Base-by-base conservation (phyloP, 1,140 invertebrate species). In the Penaeus vannamei region DNA sequence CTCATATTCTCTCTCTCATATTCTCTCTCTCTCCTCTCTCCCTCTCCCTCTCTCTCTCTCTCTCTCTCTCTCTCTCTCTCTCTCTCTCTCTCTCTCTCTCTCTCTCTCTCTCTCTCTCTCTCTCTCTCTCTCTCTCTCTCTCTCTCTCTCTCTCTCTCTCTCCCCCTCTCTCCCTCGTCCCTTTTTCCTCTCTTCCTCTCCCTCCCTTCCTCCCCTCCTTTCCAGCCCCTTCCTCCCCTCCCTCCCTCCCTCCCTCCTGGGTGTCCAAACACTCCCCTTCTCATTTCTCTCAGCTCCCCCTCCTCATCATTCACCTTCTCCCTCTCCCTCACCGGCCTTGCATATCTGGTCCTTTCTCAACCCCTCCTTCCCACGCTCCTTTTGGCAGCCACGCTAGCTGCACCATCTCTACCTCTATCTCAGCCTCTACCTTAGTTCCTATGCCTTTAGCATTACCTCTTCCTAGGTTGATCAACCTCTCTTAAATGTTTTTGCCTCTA, bases 151-250 rank as follows among this genome's bases (percentile, higher is more conserved):
- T 26, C 77, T 53, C 77, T 42, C 32, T 53, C 59, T 26, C 59
- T 36, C 77, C 36, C 80, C 84, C 62, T 77, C 53, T 29, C 53
- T 85, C 36, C 23, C 36, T 32, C 61, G 61, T 77, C 84, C 46
- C 66, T 76, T 66, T 32, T 66, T 66, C 46, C 69, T 19, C 53
- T 72, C 69, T n/a, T 32, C 32, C 81, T 83, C 81, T 83, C 61
- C 36, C 36, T 62, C 36, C 59, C n/a, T 62, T 1, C 22, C 20
- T 42, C 60, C 60, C 53, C 46, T 7, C 29, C 26, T 23, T 32
- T 26, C 22, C 23, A 14, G 2, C 81, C 59, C 81, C 60, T 62
- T 61, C 36, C 59, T 60, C 36, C 59, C 62, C 62, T n/a, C 81
- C 26, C 53, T n/a, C 20, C 77, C 72, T 62, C 32, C 59, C 64